These are phyloP conservation scores for Tachuris rubrigastra DNA, from an alignment of 2,113 vertebrate species.

Conservation along the genomic window DNA sequence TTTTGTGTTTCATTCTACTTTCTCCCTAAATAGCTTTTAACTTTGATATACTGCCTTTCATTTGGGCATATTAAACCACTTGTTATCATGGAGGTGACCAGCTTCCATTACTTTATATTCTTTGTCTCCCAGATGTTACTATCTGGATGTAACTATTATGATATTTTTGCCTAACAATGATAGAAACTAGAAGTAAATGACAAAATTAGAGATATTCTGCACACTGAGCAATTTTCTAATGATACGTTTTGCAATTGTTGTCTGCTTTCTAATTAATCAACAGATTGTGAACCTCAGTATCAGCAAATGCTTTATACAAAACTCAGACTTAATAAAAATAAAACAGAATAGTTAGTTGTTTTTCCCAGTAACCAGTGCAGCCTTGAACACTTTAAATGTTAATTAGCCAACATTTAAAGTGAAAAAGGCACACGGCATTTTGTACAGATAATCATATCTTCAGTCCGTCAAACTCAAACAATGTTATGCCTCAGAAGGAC, in stretches of 20 bases:
- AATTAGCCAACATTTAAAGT: not conserved
- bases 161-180: not conserved
- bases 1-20: not conserved
- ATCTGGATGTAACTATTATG: not conserved
- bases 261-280: not conserved
- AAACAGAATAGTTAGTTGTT: not conserved
- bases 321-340: not conserved
- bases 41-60: not conserved
- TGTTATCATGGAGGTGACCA: not conserved
- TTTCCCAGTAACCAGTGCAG: not conserved
- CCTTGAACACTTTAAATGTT: not conserved
- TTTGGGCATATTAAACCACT: not conserved
- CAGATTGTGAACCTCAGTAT: not conserved
- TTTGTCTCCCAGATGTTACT: not conserved
- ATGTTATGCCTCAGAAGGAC: not conserved
- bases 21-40: not conserved
- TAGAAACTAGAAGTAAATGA: not conserved
- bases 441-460: not conserved
- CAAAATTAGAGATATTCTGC: not conserved
- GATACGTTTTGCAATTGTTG: not conserved
- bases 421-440: not conserved
- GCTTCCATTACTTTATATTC: not conserved
- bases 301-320: not conserved
- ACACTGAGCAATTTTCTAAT: not conserved
- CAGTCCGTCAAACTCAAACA: not conserved